Percentiles rank a stretch among this genome's conserved stretches.
Conservation (phyloP, 1,140 invertebrate species). For the Babylonia areolata region DNA sequence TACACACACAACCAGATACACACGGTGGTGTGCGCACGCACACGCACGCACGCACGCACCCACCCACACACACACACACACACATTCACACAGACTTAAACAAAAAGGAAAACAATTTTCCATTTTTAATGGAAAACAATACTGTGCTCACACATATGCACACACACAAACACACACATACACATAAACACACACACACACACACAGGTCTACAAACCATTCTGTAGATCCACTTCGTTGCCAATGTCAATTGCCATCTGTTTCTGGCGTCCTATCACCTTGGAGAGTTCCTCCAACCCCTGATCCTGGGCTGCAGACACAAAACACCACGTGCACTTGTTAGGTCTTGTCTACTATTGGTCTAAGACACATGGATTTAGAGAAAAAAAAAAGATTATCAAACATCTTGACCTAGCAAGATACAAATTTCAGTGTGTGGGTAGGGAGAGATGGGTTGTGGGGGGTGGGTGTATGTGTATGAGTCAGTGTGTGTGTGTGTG, state of each 20-base stretch:
- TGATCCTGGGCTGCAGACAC: constrained; percentile 82
- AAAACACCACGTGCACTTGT: too few relatives aligned
- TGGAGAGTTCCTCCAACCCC: constrained; percentile 85
- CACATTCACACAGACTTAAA: too few relatives aligned
- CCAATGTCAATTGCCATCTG: constrained; percentile 85
- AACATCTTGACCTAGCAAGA: too few relatives aligned
- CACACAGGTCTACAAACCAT: constrained; percentile 78
- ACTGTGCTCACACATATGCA: not conserved
- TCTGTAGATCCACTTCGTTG: constrained; percentile 87
- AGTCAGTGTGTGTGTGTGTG: too few relatives aligned
- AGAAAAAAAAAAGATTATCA: too few relatives aligned
- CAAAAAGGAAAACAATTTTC: too few relatives aligned
- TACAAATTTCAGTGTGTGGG: not conserved
- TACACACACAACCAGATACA: not conserved
- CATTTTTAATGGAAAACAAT: not conserved
- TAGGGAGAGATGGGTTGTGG: too few relatives aligned
- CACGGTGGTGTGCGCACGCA: not conserved
- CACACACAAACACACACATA: not conserved
- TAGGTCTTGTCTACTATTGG: too few relatives aligned
- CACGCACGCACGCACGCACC: not conserved
- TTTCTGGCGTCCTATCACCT: constrained; percentile 87
- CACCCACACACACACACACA: not conserved
- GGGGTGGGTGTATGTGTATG: not conserved
- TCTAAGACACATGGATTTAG: too few relatives aligned
- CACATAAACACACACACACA: not conserved